Percentiles rank a stretch among this genome's conserved stretches.
phyloP scores from a whole-genome alignment of 2,113 vertebrate genomes.

The Hemiprocne comata region DNA sequence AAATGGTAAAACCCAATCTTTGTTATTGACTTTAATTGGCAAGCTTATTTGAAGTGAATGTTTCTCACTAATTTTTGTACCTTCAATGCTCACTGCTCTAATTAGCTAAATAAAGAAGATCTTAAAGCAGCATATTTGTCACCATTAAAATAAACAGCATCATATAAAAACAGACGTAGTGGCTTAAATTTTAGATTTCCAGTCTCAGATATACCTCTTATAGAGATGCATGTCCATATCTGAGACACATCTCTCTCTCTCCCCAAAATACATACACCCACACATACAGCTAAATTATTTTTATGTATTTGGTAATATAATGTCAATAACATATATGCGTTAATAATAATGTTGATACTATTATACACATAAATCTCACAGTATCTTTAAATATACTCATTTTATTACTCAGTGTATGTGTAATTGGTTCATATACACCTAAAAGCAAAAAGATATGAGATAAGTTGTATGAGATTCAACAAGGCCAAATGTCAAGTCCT shows the following conservation, averaged over 20 bases:
- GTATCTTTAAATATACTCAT: not conserved
- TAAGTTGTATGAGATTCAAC: not conserved
- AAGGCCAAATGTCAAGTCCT: accelerated
- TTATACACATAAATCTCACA: not conserved
- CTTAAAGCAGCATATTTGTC: not conserved
- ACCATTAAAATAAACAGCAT: not conserved
- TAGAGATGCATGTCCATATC: not conserved
- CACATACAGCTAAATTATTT: not conserved
- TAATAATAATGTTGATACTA: not conserved
- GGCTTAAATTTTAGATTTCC: not conserved
- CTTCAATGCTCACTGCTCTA: not conserved
- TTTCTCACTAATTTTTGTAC: not conserved
- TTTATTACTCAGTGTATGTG: not conserved
- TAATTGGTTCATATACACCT: not conserved
- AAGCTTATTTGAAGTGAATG: not conserved
- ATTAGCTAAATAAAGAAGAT: not conserved
- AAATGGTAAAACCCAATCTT: not conserved
- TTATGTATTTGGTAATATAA: not conserved
- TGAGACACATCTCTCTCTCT: not conserved
- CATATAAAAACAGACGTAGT: not conserved
- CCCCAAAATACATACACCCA: not conserved
- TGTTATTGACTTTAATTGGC: not conserved
- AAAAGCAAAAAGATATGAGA: not conserved
- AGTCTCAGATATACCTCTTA: not conserved
- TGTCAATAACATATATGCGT: not conserved